Percentiles rank a stretch among this genome's conserved stretches.
phyloP scores from a whole-genome alignment of 2,888 invertebrate genomes.

The Sarcophaga carnaria region DNA sequence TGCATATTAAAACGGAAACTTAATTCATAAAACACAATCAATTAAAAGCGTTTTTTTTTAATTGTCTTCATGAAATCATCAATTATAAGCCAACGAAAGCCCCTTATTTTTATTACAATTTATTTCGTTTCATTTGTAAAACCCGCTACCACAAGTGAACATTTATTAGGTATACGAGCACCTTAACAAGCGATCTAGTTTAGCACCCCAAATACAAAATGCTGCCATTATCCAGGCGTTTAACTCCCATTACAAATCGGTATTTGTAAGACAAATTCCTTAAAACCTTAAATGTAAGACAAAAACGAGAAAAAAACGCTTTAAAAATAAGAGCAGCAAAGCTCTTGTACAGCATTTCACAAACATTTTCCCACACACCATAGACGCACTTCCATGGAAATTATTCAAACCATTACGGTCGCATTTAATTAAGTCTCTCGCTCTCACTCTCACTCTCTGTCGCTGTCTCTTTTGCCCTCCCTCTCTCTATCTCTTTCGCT shows the following conservation, averaged over 20 bases:
- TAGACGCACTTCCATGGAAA: slow-evolving; percentile 23
- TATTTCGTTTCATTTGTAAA: not conserved
- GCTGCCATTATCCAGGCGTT: not conserved
- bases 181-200: not conserved
- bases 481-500: no score
- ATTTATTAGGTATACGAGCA: not conserved
- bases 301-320: slow-evolving; percentile 17
- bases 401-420: slow-evolving; percentile 33
- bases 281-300: not conserved
- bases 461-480: no score
- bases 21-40: no score
- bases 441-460: no score
- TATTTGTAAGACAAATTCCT: not conserved
- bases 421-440: not conserved
- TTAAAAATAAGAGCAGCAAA: not conserved
- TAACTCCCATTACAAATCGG: not conserved
- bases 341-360: slow-evolving; percentile 25
- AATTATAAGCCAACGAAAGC: not conserved
- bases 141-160: not conserved
- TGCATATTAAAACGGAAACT: no score
- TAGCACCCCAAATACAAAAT: not conserved
- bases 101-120: not conserved
- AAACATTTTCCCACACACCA: slow-evolving; percentile 58
- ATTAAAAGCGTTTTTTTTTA: no score
- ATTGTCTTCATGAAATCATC: no score